These are phyloP conservation scores for Teleiodes luculella DNA, from an alignment of 2,888 invertebrate species.

Conservation along the genomic window DNA sequence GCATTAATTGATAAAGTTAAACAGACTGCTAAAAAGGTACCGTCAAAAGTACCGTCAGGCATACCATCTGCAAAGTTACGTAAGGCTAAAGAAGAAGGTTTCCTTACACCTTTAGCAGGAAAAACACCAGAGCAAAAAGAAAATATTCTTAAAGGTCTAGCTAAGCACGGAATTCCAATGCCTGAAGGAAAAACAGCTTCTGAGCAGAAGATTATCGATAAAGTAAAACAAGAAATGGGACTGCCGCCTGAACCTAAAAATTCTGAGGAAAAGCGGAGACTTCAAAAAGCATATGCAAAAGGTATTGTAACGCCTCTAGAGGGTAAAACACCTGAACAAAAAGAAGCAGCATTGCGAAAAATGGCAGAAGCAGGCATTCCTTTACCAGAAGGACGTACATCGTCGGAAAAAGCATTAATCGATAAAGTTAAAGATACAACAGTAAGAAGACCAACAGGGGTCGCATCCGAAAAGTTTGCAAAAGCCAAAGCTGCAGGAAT, in stretches of 20 bases:
- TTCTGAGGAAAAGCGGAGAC: conserved; percentile 4
- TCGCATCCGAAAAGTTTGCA: conserved; percentile 24
- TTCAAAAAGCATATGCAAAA: conserved; percentile 27
- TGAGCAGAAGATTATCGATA: conserved; percentile 29
- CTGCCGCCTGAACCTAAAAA: conserved; percentile 28
- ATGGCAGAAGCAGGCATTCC: conserved; percentile 31
- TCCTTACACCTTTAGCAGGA: conserved; percentile 30
- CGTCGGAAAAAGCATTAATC: conserved; percentile 28
- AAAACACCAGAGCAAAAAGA: conserved; percentile 30
- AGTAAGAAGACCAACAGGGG: conserved; percentile 4
- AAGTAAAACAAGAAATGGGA: conserved; percentile 19
- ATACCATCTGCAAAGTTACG: conserved; percentile 21
- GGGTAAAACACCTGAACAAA: conserved; percentile 32
- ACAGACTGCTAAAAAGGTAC: not conserved
- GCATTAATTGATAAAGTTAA: conserved; percentile 29
- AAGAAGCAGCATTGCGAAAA: conserved; percentile 31
- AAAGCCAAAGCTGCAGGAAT: conserved; percentile 32
- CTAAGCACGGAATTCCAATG: conserved; percentile 31
- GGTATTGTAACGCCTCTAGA: conserved; percentile 31
- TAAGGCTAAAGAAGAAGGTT: conserved; percentile 30
- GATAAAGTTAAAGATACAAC: conserved; percentile 12
- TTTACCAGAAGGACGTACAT: conserved; percentile 33
- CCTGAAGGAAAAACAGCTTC: conserved; percentile 35
- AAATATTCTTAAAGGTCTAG: conserved; percentile 22
- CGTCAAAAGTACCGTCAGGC: not conserved